Evolutionary conservation across 1,140 invertebrate species (phyloP), one percentile per base, ranked within the genome.

Genomic region (Habropoda laboriosa): DNA sequence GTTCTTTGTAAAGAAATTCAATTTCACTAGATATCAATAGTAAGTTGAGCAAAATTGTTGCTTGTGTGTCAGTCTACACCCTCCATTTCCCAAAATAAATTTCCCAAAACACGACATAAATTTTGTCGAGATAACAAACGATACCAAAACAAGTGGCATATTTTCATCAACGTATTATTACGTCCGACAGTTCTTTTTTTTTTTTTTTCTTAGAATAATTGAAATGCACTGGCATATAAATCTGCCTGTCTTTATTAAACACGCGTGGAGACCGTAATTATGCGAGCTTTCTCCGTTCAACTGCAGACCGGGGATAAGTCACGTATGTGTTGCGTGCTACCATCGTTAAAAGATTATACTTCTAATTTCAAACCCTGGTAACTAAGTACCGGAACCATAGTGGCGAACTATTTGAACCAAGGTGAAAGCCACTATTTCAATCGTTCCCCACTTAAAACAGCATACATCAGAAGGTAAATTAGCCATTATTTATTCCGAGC

Each of bases 311-410:
- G 8, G 51, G 53, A 71, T 57, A 71, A 58, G 53, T 58, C 38
- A 45, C 27, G 5, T 4, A n/a, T n/a, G 24, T 4, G 68, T 71
- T 42, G 68, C 68, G 68, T 71, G 68, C 12, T 21, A n/a, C 8
- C 68, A 40, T 24, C 53, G 35, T 71, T 42, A 57, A 71, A 57
- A 71, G 68, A 71, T 58, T 71, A 30, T 71, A 58, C 51, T 71
- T 71, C 53, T 58, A 71, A 71, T 71, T 71, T 32, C 68, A 27
- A 71, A 71, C 5, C 21, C 38, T 27, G 21, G 18, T 30, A 40
- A 57, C 51, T 42, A 71, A 71, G 68, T 42, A 42, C 68, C 53
- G 68, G 38, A 71, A 71, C 68, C 30, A 58, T 40, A 8, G 18
- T 18, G n/a, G 8, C 38, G 0, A 42, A 57, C 35, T 71, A 32